Evolutionary conservation across 2,113 vertebrate species (phyloP), one percentile per base, ranked within the genome.

Genomic region (Gambusia affinis): DNA sequence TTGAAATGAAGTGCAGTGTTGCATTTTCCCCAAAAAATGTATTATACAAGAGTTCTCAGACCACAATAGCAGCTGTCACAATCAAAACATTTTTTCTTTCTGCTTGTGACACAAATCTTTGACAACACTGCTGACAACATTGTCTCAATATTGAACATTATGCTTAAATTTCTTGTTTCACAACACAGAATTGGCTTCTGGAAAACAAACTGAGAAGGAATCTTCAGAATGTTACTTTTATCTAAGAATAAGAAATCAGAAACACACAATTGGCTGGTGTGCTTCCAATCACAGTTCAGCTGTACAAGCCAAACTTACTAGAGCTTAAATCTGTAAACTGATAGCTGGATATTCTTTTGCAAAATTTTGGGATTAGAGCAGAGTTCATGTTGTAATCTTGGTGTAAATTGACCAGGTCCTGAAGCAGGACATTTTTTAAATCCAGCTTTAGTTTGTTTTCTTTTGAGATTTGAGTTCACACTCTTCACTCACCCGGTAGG

Each of bases 401-500:
- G 51, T n/a, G 19, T 24, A 51, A 22, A 2, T 51, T 51, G 17
- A 51, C 15, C 4, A 19, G 19, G 47, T 54, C 7, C 7, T 19
- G 2, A 37, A 37, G 10, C 35, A 37, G 10, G 44, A 47, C 14
- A 17, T 47, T 1, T 57, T 19, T 57, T 60, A 8, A 5, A 42
- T 1, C 14, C 10, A 27, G n/a, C 28, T 60, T 33, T 31, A 22
- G 28, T 44, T 12, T 28, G 22, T 22, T 8, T 6, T 10, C 3
- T 19, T 47, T 19, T 60, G 69, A 57, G 33, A 30, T 28, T 19
- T 42, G 3, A 12, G 14, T 30, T 37, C 28, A 67, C 70, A 27
- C 11, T 1, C 31, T 8, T 33, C 68, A 51, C 95, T 91, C 89
- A 98, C 97, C 95, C 88, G 90, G 90, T 96, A 98, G 78, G 89